These are phyloP conservation scores for Suricata suricatta DNA, from an alignment of 2,113 vertebrate genomes.

Conservation along the genomic window DNA sequence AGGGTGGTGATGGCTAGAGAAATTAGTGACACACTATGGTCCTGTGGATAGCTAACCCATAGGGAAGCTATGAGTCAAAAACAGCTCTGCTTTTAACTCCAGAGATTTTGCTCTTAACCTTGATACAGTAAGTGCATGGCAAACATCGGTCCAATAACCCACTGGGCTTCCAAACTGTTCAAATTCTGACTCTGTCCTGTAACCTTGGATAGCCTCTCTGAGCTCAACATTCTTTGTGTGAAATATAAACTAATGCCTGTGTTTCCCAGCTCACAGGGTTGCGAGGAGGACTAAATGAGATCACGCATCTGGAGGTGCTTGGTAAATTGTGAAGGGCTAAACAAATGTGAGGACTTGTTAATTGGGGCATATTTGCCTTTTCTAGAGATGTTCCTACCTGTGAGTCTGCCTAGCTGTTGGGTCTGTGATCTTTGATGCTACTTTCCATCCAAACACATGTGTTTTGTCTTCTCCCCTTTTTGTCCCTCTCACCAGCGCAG, in stretches of 20 bases:
- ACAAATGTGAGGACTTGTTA: not conserved
- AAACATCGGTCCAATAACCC: not conserved
- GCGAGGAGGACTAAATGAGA: not conserved
- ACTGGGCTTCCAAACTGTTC: not conserved
- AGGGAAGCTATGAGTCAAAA: not conserved
- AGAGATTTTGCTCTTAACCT: not conserved
- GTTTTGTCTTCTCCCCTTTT: not conserved
- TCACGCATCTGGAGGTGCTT: not conserved
- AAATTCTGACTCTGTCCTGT: not conserved
- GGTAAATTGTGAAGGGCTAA: not conserved
- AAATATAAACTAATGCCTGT: not conserved
- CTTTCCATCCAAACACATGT: not conserved
- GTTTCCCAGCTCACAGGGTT: not conserved
- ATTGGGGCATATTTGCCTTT: not conserved
- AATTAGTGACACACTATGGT: not conserved
- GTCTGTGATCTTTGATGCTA: not conserved
- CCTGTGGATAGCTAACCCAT: not conserved
- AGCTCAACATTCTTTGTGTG: not conserved
- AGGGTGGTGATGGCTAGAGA: not conserved
- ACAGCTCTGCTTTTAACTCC: not conserved
- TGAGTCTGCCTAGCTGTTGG: not conserved
- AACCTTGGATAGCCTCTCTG: not conserved
- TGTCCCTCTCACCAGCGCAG: not conserved
- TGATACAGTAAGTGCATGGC: not conserved
- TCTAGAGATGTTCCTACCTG: not conserved